Base-by-base conservation (phyloP, 2,888 invertebrate genomes). In the Sisyra nigra region DNA sequence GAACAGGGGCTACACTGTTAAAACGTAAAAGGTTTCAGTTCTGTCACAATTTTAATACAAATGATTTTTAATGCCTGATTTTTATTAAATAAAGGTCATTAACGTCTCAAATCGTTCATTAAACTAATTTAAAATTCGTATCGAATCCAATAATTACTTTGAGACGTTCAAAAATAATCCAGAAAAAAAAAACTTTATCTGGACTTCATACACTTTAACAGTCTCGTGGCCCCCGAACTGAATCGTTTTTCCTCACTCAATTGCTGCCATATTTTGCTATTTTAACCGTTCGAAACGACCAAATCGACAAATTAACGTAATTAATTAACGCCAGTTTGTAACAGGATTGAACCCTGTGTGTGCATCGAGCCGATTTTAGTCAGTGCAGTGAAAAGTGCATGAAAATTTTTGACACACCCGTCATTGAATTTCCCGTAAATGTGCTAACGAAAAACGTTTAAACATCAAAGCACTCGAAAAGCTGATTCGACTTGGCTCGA, bases 381-480 rank as follows among this genome's bases (percentile, higher is more conserved):
- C 5, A 3, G 24, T 24, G 24, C 3, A 24, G 24, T 24, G 24
- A 3, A 24, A 24, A 24, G 24, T 24, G 24, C 24, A 24, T 24
- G 7, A 8, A 41, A 41, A 29, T 31, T 41, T 41, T 41, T 34
- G 41, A 41, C 41, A 41, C 41, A 31, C 41, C 41, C 41, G 41
- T 18, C 31, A 34, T 41, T 24, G 5, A 24, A 24, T 24, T 24
- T 24, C 24, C 24, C 7, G 3, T 24, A 5, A 24, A 24, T 24
- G 24, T 24, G 24, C 5, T 7, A 24, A 24, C 24, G 24, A 24
- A 5, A 24, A 7, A 3, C 5, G 5, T 24, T 3, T 5, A 24
- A 24, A 24, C 7, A 5, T 24, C 24, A n/a, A n/a, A n/a, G n/a
- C n/a, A n/a, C n/a, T n/a, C n/a, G n/a, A 7, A 24, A 24, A 34